Evolutionary conservation across 35 echinoderm and acorn worm genomes (phyloP).

Genomic region (Eucidaris tribuloides): DNA sequence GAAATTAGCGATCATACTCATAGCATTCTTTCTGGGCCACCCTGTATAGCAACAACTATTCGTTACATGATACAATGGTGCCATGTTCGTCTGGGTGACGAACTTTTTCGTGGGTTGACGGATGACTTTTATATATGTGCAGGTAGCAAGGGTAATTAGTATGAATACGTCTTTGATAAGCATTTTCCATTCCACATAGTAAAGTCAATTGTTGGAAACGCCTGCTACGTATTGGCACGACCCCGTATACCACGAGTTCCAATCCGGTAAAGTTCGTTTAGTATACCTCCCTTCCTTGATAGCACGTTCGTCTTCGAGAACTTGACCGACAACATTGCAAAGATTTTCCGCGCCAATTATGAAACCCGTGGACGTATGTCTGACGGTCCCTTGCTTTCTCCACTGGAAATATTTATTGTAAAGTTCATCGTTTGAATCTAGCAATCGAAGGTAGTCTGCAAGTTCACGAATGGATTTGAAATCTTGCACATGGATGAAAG

Average conservation of each 20-base stretch:
- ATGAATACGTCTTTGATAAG: too few relatives aligned
- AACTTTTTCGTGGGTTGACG: too few relatives aligned
- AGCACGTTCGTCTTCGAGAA: background rate
- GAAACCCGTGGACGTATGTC: background rate
- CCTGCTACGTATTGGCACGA: too few relatives aligned
- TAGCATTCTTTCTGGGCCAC: too few relatives aligned
- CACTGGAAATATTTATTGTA: constrained; percentile 83
- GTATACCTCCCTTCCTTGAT: background rate
- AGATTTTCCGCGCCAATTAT: background rate
- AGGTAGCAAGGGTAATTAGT: too few relatives aligned
- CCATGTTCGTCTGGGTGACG: too few relatives aligned
- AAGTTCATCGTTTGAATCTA: constrained; percentile 74
- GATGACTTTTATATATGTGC: too few relatives aligned
- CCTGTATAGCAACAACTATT: too few relatives aligned
- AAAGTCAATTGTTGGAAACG: too few relatives aligned
- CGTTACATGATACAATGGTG: too few relatives aligned
- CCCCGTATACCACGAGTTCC: background rate
- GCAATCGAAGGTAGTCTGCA: constrained; percentile 62
- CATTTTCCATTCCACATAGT: too few relatives aligned
- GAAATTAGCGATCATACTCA: too few relatives aligned
- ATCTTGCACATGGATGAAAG: constrained; percentile 84
- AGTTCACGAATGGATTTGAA: constrained; percentile 54
- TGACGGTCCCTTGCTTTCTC: constrained; percentile 35
- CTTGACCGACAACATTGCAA: background rate
- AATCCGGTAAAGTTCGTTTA: background rate